Base-by-base conservation (phyloP, 2,888 invertebrate species). In the Pollenia amentaria region DNA sequence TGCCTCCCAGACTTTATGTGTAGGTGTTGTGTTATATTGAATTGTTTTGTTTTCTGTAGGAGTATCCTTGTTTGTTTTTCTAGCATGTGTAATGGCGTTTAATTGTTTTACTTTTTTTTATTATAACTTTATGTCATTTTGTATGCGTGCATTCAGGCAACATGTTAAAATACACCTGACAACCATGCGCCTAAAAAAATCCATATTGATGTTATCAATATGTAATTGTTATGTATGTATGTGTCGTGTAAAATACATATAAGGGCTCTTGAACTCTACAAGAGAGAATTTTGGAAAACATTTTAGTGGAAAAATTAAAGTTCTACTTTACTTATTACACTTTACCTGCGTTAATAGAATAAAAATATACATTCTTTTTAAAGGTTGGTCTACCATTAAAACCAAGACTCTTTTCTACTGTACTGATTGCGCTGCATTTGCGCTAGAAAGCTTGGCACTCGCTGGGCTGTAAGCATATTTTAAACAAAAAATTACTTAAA, bases 151-250 rank as follows among this genome's bases (percentile, higher is more conserved):
- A 48, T 53, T 79, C 18, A 62, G 79, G 53, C 70, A 51, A 38
- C 51, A 69, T 51, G n/a, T 51, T 55, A 64, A 12, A 55, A 42
- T 38, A 80, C 64, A 80, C 64, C 80, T 80, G 80, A 53, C 53
- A 80, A 72, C 38, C 62, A 80, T 11, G 42, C 65, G 70, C 60
- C 80, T 44, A 72, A 72, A 62, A 48, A 16, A 38, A 69, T 29
- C 38, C n/a, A 69, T 14, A 67, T 78, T 60, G 44, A 57, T 69
- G 48, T 57, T 53, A n/a, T 12, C 29, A 57, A 14, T 55, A 9
- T 64, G 18, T 48, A 38, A 14, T 42, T 51, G 48, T 69, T 29
- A 2, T 11, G 2, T 70, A 8, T 2, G 14, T 38, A 57, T 40
- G 14, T 44, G 38, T 3, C 10, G 4, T 46, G 6, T 46, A 29